phyloP scores from a whole-genome alignment of 1,140 invertebrate species.

The Octopus sinensis region DNA sequence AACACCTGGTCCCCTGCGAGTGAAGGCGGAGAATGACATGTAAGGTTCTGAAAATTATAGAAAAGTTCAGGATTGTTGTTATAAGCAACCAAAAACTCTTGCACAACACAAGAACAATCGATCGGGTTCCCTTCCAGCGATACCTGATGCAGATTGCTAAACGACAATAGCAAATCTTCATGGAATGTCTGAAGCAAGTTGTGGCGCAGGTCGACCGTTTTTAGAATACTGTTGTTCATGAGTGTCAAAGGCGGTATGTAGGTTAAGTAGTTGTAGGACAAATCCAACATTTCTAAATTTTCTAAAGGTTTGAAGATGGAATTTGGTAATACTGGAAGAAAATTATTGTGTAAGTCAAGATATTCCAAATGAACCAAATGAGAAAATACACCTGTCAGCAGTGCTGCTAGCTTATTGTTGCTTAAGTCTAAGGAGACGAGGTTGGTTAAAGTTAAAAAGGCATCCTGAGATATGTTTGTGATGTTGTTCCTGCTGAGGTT shows the following conservation, averaged over 20 bases:
- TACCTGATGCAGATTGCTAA: constrained; percentile 26
- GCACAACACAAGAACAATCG: constrained; percentile 44
- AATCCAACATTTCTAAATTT: constrained; percentile 28
- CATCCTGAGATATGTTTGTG: neutral
- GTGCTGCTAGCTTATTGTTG: constrained; percentile 27
- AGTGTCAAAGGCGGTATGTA: constrained; percentile 24
- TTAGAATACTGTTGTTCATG: constrained; percentile 17
- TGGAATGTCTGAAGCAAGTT: constrained; percentile 32
- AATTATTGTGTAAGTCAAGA: constrained; percentile 38
- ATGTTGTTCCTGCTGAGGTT: constrained; percentile 30
- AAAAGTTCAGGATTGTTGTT: constrained; percentile 13
- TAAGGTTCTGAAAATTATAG: constrained; percentile 18
- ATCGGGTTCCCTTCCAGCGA: constrained; percentile 42
- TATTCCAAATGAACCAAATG: constrained; percentile 21
- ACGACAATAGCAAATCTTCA: constrained; percentile 13
- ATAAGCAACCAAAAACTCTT: constrained; percentile 20
- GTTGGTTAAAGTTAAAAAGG: constrained; percentile 20
- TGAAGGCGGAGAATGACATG: constrained; percentile 30
- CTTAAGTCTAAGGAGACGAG: constrained; percentile 32
- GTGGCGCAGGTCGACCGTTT: constrained; percentile 25
- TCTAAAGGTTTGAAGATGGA: constrained; percentile 27
- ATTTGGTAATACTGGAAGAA: constrained; percentile 25
- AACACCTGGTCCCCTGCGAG: constrained; percentile 24
- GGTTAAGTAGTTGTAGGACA: constrained; percentile 30
- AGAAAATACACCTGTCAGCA: constrained; percentile 28